Conservation (phyloP, 2,888 invertebrate species). For the Fabriciana adippe region DNA sequence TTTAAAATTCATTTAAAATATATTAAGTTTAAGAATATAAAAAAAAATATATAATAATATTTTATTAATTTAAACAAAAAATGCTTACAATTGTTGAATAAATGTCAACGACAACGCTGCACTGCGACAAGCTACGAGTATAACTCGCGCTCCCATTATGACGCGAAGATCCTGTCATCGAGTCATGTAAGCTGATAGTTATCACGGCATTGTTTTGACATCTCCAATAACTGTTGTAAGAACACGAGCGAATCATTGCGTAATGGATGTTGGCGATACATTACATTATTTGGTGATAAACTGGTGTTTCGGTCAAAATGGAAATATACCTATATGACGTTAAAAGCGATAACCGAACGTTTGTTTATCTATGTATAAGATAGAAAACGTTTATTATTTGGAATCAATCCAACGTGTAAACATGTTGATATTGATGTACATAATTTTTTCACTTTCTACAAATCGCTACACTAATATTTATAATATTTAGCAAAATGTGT, state of each 20-base stretch:
- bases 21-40: too few relatives aligned
- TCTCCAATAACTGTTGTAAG: constrained; percentile 7
- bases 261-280: neutral
- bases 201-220: constrained; percentile 29
- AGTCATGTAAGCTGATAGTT: constrained; percentile 18
- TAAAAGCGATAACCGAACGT: neutral
- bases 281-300: neutral
- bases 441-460: too few relatives aligned
- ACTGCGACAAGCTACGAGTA: neutral
- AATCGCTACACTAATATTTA: too few relatives aligned
- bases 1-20: too few relatives aligned
- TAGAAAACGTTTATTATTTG: neutral
- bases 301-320: neutral
- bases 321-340: too few relatives aligned
- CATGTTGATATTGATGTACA: too few relatives aligned
- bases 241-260: neutral
- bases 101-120: neutral
- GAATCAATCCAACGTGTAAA: too few relatives aligned
- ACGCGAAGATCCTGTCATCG: constrained; percentile 23
- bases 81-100: neutral
- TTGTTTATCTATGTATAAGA: neutral
- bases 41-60: too few relatives aligned
- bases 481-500: too few relatives aligned
- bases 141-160: constrained; percentile 19
- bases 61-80: too few relatives aligned